phyloP scores from a whole-genome alignment of 2,797 vertebrate genomes.

The Fistularia commersonii region DNA sequence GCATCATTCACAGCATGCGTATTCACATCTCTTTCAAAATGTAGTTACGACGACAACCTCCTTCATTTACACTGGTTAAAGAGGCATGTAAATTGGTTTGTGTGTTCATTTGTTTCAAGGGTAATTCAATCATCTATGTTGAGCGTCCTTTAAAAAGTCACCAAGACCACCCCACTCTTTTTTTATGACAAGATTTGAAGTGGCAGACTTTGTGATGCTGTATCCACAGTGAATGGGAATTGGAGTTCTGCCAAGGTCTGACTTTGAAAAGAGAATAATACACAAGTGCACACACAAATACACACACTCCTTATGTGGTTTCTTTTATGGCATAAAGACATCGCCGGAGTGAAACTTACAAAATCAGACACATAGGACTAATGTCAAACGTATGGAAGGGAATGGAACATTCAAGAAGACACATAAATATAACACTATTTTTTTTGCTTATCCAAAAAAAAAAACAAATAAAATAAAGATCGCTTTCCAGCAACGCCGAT shows the following conservation, averaged over 20 bases:
- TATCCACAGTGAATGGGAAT: constrained; percentile 46
- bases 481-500: no score
- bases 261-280: constrained; percentile 30
- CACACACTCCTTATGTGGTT: constrained; percentile 1
- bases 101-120: constrained; percentile 18
- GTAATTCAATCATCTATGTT: constrained; percentile 20
- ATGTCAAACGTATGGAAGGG: background rate
- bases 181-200: constrained; percentile 38
- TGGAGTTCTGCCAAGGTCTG: constrained; percentile 43
- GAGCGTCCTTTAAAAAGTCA: background rate
- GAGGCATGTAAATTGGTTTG: constrained; percentile 18
- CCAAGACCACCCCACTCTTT: constrained; percentile 4
- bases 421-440: background rate
- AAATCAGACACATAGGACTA: constrained; percentile 1
- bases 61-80: constrained; percentile 10
- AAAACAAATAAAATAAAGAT: no score
- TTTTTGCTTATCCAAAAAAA: background rate
- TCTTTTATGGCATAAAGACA: constrained; percentile 24
- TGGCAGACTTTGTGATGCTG: constrained; percentile 43
- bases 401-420: background rate
- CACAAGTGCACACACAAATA: constrained; percentile 6
- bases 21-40: constrained; percentile 5
- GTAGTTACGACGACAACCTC: background rate
- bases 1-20: constrained; percentile 36
- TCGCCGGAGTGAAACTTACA: constrained; percentile 17